A percentile compares a stretch with the other conserved stretches of the same genome.
These are phyloP conservation scores for Drosophila lini DNA, from an alignment of 1,140 invertebrate species.

Conservation along the genomic window DNA sequence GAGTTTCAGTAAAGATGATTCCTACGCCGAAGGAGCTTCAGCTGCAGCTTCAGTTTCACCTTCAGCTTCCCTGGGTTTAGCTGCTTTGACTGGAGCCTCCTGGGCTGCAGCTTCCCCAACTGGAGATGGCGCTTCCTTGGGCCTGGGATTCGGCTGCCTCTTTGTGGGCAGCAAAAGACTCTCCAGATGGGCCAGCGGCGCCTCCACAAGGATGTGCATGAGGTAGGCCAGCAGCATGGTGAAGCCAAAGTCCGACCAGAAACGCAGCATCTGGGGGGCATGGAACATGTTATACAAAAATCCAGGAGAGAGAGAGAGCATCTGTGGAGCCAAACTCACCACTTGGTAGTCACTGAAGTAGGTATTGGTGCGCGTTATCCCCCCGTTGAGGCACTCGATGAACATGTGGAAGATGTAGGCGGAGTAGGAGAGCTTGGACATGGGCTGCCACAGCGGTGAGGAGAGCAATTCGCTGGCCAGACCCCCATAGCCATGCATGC, in stretches of 20 bases:
- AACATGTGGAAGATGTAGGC: slow-evolving; percentile 85
- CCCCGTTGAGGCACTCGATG: slow-evolving; percentile 50
- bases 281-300: slow-evolving; percentile 3
- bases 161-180: slow-evolving; percentile 30
- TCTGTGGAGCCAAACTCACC: slow-evolving; percentile 33
- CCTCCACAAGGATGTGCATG: slow-evolving; percentile 58
- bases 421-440: slow-evolving; percentile 85
- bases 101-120: neutral
- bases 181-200: slow-evolving; percentile 49
- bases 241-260: slow-evolving; percentile 67
- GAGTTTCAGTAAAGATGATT: neutral
- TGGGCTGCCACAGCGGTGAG: slow-evolving; percentile 85
- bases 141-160: slow-evolving; percentile 2
- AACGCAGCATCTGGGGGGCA: slow-evolving; percentile 51
- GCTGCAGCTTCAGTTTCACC: neutral
- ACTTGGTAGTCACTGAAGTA: slow-evolving; percentile 74
- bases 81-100: neutral
- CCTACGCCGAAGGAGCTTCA: neutral
- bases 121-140: neutral
- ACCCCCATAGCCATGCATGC: slow-evolving; percentile 88
- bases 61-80: neutral
- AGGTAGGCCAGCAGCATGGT: slow-evolving; percentile 53
- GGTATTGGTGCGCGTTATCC: slow-evolving; percentile 38
- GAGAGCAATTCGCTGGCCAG: slow-evolving; percentile 85
- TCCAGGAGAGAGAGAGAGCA: neutral